These are phyloP conservation scores for honey bee (Apis mellifera) DNA, from an alignment of 1,140 invertebrate genomes.

Conservation along the genomic window DNA sequence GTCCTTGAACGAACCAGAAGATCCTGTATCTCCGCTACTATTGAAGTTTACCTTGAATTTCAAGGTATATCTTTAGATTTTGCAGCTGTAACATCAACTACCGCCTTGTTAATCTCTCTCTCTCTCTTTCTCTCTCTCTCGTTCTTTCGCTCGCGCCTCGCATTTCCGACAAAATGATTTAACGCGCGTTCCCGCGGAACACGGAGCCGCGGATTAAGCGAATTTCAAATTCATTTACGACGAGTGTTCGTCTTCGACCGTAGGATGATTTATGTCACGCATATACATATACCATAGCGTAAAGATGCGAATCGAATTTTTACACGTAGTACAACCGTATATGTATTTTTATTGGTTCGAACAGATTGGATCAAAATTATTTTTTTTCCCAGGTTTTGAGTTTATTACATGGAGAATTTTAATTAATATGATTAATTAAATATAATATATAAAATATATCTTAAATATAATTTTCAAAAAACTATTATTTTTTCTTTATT, in stretches of 20 bases:
- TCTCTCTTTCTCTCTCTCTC: background rate
- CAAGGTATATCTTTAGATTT: background rate
- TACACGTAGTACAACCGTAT: no score
- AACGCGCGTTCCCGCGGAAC: background rate
- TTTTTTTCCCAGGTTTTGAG: no score
- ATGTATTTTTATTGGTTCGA: no score
- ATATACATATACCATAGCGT: no score
- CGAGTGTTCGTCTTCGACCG: background rate
- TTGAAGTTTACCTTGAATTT: background rate
- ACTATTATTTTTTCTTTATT: no score
- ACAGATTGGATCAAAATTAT: no score
- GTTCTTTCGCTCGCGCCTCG: background rate
- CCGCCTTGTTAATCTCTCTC: background rate
- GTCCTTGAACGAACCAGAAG: background rate
- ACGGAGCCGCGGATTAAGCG: background rate
- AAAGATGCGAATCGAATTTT: no score
- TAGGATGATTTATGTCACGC: slow-evolving; percentile 20
- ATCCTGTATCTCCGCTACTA: background rate
- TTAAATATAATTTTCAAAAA: no score
- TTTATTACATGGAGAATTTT: no score
- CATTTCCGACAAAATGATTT: background rate
- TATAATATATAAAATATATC: no score
- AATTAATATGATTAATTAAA: no score
- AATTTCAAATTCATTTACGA: slow-evolving; percentile 2
- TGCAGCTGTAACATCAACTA: slow-evolving; percentile 3